These are phyloP conservation scores for Neogobius melanostomus DNA, from an alignment of 2,113 vertebrate genomes.

Conservation along the genomic window DNA sequence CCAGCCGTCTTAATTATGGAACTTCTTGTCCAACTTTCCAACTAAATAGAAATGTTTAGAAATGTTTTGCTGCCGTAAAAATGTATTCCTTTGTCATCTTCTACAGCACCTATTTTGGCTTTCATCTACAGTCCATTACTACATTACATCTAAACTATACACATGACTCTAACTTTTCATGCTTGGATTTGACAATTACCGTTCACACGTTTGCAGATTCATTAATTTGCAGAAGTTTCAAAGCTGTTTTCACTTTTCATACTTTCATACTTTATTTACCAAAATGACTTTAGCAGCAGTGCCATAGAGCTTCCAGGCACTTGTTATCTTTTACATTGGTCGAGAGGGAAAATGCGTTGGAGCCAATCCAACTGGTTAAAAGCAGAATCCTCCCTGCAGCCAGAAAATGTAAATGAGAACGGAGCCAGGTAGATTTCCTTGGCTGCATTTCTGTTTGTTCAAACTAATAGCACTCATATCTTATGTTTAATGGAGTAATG, in stretches of 20 bases:
- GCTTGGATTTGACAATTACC: too few species aligned
- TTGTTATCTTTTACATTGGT: conserved; percentile 23
- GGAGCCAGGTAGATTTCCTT: conserved; percentile 32
- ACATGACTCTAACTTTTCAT: too few species aligned
- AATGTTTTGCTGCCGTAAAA: background rate
- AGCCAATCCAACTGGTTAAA: conserved; percentile 26
- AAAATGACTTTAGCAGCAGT: background rate
- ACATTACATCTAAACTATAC: too few species aligned
- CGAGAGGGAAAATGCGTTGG: conserved; percentile 9
- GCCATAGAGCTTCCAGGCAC: conserved; percentile 16
- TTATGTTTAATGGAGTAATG: conserved; percentile 35
- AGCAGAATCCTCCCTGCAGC: conserved; percentile 24
- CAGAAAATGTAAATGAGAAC: conserved; percentile 39
- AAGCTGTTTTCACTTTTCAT: background rate
- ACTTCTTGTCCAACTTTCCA: background rate
- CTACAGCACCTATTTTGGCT: too few species aligned
- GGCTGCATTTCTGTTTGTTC: conserved; percentile 33
- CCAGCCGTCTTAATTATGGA: background rate
- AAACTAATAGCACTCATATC: conserved; percentile 24
- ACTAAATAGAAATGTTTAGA: background rate
- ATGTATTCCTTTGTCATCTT: background rate
- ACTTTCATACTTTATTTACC: background rate
- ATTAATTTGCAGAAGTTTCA: background rate
- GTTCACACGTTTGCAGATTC: background rate
- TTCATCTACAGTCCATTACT: too few species aligned